Base-by-base conservation (phyloP, 2,113 vertebrate species). In the Loxodonta africana region DNA sequence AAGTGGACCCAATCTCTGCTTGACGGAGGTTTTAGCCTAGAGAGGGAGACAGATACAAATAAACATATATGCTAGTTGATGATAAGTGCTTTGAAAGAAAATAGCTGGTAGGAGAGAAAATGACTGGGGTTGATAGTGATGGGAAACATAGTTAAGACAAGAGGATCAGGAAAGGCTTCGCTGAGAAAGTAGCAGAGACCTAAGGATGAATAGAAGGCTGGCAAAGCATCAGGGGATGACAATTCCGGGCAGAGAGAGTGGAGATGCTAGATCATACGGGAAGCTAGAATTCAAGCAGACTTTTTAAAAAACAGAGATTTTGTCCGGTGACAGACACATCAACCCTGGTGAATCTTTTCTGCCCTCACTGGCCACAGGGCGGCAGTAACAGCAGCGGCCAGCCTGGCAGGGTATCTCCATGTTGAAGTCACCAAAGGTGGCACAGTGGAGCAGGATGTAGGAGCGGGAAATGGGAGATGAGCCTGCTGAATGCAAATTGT, bases 371-470 rank as follows among this genome's bases (percentile, higher is more conserved):
- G 18, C 25, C 33, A 26, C 6, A 46, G 8, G 18, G 14, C 71
- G 17, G 74, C 26, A 7, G 14, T 12, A 5, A 62, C 3, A 12
- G 37, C 33, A 57, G 76, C 2, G 53, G 12, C 5, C 41, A 57
- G 60, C n/a, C 37, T 26, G n/a, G 62, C 14, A 8, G 44, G 44
- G 8, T 7, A 4, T 9, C 14, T 2, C 28, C 1, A 2, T 8
- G 10, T 0, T n/a, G 20, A 62, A 57, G 18, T 53, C 73, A 63
- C 51, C 21, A 18, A 63, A 23, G 1, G 30, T 21, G 26, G 28
- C 12, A 17, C 12, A 12, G 1, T 0, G 0, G 37, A 14, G 41
- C 30, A n/a, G 48, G 63, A 8, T 17, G 17, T 15, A 10, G 21
- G 67, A 76, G 48, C 41, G 28, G 69, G 46, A 63, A 14, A 57